Evolutionary conservation across 2,888 invertebrate genomes (phyloP).

Genomic region (Sesia bembeciformis): DNA sequence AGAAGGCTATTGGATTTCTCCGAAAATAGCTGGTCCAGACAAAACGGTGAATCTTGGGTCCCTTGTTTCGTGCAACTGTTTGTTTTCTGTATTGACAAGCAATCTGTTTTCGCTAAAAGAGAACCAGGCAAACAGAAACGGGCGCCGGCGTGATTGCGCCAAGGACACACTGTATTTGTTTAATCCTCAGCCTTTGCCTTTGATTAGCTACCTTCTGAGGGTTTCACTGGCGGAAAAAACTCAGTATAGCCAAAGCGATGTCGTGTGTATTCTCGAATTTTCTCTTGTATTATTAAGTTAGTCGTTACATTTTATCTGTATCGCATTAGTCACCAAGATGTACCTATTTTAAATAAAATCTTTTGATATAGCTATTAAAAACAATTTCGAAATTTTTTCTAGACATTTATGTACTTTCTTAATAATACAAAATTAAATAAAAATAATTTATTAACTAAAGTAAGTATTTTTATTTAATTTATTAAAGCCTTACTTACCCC

Average conservation of each 20-base stretch:
- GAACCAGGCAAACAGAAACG: conserved; percentile 45
- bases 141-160: conserved; percentile 50
- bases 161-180: conserved; percentile 47
- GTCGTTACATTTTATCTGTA: too few relatives aligned
- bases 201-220: conserved; percentile 38
- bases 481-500: too few relatives aligned
- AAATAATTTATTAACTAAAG: too few relatives aligned
- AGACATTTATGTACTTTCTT: too few relatives aligned
- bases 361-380: too few relatives aligned
- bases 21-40: conserved; percentile 29
- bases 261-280: conserved; percentile 6
- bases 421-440: too few relatives aligned
- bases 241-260: background rate
- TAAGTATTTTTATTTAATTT: too few relatives aligned
- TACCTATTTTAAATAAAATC: too few relatives aligned
- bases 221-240: conserved; percentile 4
- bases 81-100: conserved; percentile 59
- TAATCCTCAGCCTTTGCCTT: conserved; percentile 41
- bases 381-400: too few relatives aligned
- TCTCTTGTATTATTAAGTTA: too few relatives aligned
- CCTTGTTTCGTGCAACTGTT: conserved; percentile 45
- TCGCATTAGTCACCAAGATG: too few relatives aligned
- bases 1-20: conserved; percentile 13
- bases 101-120: conserved; percentile 53
- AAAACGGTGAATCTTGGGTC: conserved; percentile 31